phyloP scores from a whole-genome alignment of 2,797 vertebrate genomes.

The Cichlasoma orientale region DNA sequence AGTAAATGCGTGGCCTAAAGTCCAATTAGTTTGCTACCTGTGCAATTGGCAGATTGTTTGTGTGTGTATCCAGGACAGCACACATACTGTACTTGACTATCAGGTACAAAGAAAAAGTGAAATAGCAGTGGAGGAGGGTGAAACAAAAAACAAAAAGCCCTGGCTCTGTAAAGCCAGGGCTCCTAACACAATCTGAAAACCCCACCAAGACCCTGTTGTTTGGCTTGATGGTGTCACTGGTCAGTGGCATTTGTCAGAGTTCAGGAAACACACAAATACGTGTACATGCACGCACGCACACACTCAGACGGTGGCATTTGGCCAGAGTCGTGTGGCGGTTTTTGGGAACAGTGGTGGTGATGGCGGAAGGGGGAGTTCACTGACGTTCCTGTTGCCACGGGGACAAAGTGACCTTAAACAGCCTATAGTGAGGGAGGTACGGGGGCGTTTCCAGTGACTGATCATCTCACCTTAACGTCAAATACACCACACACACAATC shows the following conservation, averaged over 20 bases:
- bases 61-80: not conserved
- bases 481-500: constrained; percentile 28
- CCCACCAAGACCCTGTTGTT: constrained; percentile 53
- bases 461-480: constrained; percentile 70
- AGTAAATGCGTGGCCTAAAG: constrained; percentile 35
- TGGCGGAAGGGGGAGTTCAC: constrained; percentile 28
- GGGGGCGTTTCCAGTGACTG: constrained; percentile 53
- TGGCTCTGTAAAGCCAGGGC: constrained; percentile 8
- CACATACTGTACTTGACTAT: not conserved
- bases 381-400: constrained; percentile 75
- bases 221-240: constrained; percentile 62
- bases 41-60: constrained; percentile 3
- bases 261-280: constrained; percentile 17
- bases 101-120: not conserved
- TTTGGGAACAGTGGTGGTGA: constrained; percentile 16
- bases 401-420: constrained; percentile 77
- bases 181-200: constrained; percentile 57
- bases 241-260: constrained; percentile 75
- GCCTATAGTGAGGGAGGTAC: constrained; percentile 57
- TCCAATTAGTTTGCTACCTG: constrained; percentile 57
- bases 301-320: constrained; percentile 65
- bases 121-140: not conserved
- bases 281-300: constrained; percentile 7
- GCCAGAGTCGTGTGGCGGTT: constrained; percentile 45
- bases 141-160: too few relatives aligned